Conservation (phyloP, 2,797 vertebrate species). For the Eulemur albifrons region DNA sequence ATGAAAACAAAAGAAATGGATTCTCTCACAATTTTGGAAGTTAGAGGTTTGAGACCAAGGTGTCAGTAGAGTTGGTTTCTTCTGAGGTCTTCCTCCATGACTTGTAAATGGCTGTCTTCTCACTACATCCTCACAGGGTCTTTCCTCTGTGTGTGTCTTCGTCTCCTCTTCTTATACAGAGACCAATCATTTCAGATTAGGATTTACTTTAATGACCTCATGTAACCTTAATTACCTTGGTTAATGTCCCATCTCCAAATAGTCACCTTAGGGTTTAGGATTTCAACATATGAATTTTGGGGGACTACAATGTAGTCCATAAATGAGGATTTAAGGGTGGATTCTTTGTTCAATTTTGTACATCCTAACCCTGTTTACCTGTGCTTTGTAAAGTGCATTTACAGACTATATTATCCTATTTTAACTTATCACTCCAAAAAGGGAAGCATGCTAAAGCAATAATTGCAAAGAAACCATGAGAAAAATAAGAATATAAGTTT, state of each 20-base stretch:
- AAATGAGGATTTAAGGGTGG: neutral
- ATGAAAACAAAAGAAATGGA: neutral
- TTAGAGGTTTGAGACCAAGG: neutral
- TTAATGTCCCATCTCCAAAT: neutral
- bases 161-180: neutral
- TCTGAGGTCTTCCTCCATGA: neutral
- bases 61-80: neutral
- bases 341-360: neutral
- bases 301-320: neutral
- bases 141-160: neutral
- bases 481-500: neutral
- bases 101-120: neutral
- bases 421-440: neutral
- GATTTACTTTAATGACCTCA: neutral
- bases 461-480: neutral
- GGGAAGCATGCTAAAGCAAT: neutral
- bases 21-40: neutral
- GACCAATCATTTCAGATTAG: neutral
- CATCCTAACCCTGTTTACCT: neutral
- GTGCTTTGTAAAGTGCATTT: neutral
- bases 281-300: neutral
- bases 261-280: neutral
- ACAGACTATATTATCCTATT: neutral
- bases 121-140: neutral
- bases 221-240: neutral